Evolutionary conservation across 1,140 invertebrate species (phyloP), one percentile per base, ranked within the genome.

Genomic region (Drosophila sucinea): DNA sequence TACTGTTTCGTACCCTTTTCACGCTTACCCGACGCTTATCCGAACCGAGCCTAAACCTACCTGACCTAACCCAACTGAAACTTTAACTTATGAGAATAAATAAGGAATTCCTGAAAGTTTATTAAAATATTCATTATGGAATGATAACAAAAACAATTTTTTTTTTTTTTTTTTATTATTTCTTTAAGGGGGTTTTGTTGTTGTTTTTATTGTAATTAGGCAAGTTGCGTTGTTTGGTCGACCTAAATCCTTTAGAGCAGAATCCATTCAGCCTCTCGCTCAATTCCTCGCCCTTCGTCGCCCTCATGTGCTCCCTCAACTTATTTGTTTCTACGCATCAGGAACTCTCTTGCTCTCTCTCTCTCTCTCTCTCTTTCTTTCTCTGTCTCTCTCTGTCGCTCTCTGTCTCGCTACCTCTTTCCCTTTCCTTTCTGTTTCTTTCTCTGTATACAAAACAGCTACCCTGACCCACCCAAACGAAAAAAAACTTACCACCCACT

Each of bases 301-400:
- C 44, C 23, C 1, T 2, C n/a, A 17, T 25, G 6, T 17, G 23
- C 44, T 25, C 23, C 17, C 17, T 17, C 76, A 76, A 65, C 74
- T 60, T 40, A 68, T 72, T 71, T 77, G 73, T 77, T 77, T 77
- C 67, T 65, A 77, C 76, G 74, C 76, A 78, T 78, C 61, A 60
- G 74, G 33, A 47, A 61, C 60, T 35, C 73, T 40, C 68, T 72
- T 63, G 41, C 57, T 62, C 56, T 74, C 63, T 8, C 51, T 6
- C 47, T 10, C 47, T 10, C 60, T 40, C 55, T 6, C 55, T 27
- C 8, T 44, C n/a, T 7, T 4, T 29, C 41, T 23, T 33, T 58
- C 41, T 23, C 44, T 25, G 27, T 25, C 56, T 17, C 41, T 23
- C 32, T 5, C 32, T 33, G 3, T 33, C 32, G 3, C 5, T 33